Percentiles rank a stretch among this genome's conserved stretches.
phyloP scores from a whole-genome alignment of 2,797 vertebrate species.

The Corythornis leucogaster region DNA sequence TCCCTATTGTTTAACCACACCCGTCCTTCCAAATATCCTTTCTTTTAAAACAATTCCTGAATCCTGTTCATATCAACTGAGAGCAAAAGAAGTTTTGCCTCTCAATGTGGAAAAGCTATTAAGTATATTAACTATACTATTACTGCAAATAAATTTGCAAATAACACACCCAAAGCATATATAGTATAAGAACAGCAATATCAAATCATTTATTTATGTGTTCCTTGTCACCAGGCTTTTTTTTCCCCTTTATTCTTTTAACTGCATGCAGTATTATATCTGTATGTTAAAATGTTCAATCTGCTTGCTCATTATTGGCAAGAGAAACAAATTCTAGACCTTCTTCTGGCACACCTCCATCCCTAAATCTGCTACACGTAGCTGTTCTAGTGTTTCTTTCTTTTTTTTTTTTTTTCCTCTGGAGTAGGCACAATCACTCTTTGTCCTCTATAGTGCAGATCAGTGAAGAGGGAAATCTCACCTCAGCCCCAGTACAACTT shows the following conservation, averaged over 20 bases:
- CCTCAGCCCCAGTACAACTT: conserved; percentile 33
- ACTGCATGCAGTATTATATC: neutral
- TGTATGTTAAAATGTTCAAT: conserved; percentile 17
- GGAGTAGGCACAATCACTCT: conserved; percentile 57
- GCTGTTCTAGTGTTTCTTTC: conserved; percentile 11
- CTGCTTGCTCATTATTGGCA: conserved; percentile 50
- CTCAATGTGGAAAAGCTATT: neutral
- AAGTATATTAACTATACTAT: too few relatives aligned
- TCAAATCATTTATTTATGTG: neutral
- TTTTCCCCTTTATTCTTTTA: neutral
- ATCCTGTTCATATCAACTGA: neutral
- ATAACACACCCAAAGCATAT: neutral
- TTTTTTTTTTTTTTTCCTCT: neutral
- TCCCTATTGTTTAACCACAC: neutral
- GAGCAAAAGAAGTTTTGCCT: neutral
- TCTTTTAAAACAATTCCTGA: conserved; percentile 4
- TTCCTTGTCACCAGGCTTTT: neutral
- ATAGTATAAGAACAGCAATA: neutral
- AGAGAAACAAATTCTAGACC: neutral
- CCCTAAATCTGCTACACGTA: neutral
- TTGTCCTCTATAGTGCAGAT: conserved; percentile 55
- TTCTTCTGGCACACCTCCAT: conserved; percentile 26
- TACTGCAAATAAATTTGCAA: neutral
- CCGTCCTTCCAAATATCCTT: neutral
- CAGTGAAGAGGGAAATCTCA: conserved; percentile 40